phyloP scores from a whole-genome alignment of 2,888 invertebrate genomes.

The Druceiella hillmani region DNA sequence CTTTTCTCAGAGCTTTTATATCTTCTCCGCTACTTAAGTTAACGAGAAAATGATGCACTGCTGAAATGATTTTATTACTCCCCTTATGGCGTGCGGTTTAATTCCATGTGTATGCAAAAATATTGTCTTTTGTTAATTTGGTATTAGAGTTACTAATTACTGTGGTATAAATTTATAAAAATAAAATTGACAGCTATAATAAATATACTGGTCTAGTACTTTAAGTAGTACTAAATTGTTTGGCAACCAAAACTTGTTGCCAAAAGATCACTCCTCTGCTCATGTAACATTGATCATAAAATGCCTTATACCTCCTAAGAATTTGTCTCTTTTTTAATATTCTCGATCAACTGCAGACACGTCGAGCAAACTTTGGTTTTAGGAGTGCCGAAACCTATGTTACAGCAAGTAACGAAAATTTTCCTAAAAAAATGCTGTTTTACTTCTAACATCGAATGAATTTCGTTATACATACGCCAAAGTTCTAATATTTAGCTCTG shows the following conservation, averaged over 20 bases:
- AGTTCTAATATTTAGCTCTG: slow-evolving; percentile 5
- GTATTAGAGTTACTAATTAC: slow-evolving; percentile 26
- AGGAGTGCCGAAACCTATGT: slow-evolving; percentile 20
- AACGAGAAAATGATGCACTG: slow-evolving; percentile 24
- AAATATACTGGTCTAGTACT: slow-evolving; percentile 29
- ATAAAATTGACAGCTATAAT: slow-evolving; percentile 29
- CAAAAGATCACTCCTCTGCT: slow-evolving; percentile 8
- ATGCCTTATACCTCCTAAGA: slow-evolving; percentile 19
- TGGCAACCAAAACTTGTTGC: slow-evolving; percentile 28
- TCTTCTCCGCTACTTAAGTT: slow-evolving; percentile 18
- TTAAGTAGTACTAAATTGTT: slow-evolving; percentile 28
- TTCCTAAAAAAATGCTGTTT: slow-evolving; percentile 7
- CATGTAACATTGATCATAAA: too few species aligned
- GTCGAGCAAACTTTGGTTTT: slow-evolving; percentile 20
- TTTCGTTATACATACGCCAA: slow-evolving; percentile 6
- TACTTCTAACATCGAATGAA: slow-evolving; percentile 3
- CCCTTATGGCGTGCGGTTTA: too few species aligned
- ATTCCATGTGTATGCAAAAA: slow-evolving; percentile 25
- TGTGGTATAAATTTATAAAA: slow-evolving; percentile 29
- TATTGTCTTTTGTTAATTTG: slow-evolving; percentile 23
- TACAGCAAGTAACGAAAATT: slow-evolving; percentile 14
- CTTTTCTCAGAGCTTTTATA: slow-evolving; percentile 22
- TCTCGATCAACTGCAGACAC: slow-evolving; percentile 14
- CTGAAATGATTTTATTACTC: slow-evolving; percentile 27
- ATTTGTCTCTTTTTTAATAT: slow-evolving; percentile 8